phyloP scores from a whole-genome alignment of 23 tunicate species.

The Styela clava region DNA sequence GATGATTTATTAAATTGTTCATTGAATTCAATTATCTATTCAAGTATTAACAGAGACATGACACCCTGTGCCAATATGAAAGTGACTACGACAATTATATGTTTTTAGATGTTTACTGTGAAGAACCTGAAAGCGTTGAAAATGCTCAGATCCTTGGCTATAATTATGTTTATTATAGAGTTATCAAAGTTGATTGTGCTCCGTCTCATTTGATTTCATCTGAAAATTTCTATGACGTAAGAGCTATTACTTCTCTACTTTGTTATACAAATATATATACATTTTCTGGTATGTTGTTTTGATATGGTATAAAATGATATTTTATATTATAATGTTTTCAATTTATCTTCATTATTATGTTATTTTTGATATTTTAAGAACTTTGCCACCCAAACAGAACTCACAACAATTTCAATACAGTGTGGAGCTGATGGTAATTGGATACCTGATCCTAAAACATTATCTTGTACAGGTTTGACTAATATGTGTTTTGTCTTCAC shows the following conservation, averaged over 20 bases:
- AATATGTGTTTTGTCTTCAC: too few species aligned
- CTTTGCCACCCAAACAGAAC: background rate
- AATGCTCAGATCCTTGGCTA: conserved; percentile 9
- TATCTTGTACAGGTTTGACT: conserved; percentile 22
- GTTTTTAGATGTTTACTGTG: conserved; percentile 50
- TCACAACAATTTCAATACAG: background rate
- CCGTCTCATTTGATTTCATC: conserved; percentile 18
- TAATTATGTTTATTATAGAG: background rate
- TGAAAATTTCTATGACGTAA: background rate
- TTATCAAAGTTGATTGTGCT: conserved; percentile 8
- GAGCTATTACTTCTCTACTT: too few species aligned
- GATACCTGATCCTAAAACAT: background rate
- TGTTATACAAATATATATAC: too few species aligned
- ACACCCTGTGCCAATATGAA: too few species aligned
- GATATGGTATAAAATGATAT: too few species aligned
- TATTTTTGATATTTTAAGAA: too few species aligned
- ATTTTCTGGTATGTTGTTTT: too few species aligned
- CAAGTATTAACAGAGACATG: background rate
- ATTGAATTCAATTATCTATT: background rate
- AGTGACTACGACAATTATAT: too few species aligned
- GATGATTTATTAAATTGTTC: conserved; percentile 6
- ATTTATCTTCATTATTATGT: too few species aligned
- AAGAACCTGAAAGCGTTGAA: conserved; percentile 28
- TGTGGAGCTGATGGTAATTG: conserved; percentile 29
- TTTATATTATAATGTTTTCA: too few species aligned